These are phyloP conservation scores for Brachyrhaphis roseni DNA, from an alignment of 2,797 vertebrate species.

Conservation along the genomic window DNA sequence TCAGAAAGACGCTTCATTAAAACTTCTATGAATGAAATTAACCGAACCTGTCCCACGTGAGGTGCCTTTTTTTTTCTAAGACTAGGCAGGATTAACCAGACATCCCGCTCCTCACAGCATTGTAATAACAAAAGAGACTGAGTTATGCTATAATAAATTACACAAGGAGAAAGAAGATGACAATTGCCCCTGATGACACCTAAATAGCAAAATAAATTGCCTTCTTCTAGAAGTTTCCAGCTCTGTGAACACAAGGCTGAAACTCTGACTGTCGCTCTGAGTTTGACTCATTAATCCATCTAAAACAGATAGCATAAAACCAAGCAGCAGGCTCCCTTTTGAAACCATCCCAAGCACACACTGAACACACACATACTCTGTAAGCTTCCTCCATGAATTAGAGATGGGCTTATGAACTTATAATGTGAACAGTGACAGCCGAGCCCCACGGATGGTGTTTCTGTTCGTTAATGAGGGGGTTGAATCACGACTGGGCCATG, in stretches of 20 bases:
- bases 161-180: slow-evolving; percentile 19
- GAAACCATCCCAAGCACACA: slow-evolving; percentile 56
- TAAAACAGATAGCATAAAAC: slow-evolving; percentile 39
- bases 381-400: slow-evolving; percentile 68
- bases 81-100: slow-evolving; percentile 28
- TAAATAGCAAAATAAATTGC: slow-evolving; percentile 55
- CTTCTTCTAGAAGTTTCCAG: slow-evolving; percentile 42
- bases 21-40: slow-evolving; percentile 21
- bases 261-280: slow-evolving; percentile 24
- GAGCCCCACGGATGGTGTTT: slow-evolving; percentile 58
- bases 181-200: slow-evolving; percentile 44
- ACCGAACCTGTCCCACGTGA: background rate
- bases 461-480: slow-evolving; percentile 67
- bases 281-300: slow-evolving; percentile 67
- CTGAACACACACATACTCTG: slow-evolving; percentile 21
- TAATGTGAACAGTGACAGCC: slow-evolving; percentile 71
- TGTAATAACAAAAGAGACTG: background rate
- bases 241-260: slow-evolving; percentile 17
- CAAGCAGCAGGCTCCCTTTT: slow-evolving; percentile 46
- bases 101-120: slow-evolving; percentile 5
- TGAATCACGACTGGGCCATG: slow-evolving; percentile 57
- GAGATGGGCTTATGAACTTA: slow-evolving; percentile 70
- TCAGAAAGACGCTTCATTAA: slow-evolving; percentile 39
- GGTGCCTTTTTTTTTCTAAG: background rate
- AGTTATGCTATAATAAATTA: slow-evolving; percentile 11